Evolutionary conservation across 2,797 vertebrate genomes (phyloP), one percentile per base, ranked within the genome.

Genomic region (Propithecus perrieri): DNA sequence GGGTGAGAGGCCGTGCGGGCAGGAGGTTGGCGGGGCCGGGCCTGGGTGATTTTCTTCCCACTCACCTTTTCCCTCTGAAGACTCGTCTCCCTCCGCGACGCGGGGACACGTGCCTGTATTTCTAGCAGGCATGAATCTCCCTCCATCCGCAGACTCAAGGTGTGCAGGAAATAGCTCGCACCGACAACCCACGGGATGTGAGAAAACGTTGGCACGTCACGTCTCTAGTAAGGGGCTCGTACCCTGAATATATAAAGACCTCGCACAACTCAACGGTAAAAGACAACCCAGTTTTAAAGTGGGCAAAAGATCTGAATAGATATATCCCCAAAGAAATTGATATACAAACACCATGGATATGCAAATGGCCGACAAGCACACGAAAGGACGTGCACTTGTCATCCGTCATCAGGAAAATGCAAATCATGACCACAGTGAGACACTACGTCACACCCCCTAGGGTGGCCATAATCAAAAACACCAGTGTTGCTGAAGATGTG

Each of bases 1-100:
- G 99, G 99, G 99, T 99, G 98, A 98, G 96, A 22, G 41, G 24
- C 0, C 0, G 4, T 0, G 26, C 17, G 9, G 15, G 12, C 28
- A 4, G 22, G 46, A 22, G 55, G 91, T 2, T 17, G 4, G n/a
- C 1, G 17, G 24, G 67, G 33, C 55, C 0, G 0, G 18, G 6
- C 24, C 18, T 12, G 15, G 30, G 38, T 13, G 18, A 20, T 28
- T 81, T 43, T 41, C 61, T 85, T 61, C 14, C 57, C 81, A 33
- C 12, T 24, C 9, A 24, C 41, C 18, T 43, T 69, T 91, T 48
- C 65, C 71, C n/a, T 30, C 63, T 28, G 26, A 85, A 89, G 84
- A 61, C 4, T 43, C 8, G 5, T 24, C 41, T 83, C 20, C 24
- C 41, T 78, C 43, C 61, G 33, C 24, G 59, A 4, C n/a, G 8